Base-by-base conservation (phyloP, 2,113 vertebrate genomes). In the Ptilorrhoa leucosticta region DNA sequence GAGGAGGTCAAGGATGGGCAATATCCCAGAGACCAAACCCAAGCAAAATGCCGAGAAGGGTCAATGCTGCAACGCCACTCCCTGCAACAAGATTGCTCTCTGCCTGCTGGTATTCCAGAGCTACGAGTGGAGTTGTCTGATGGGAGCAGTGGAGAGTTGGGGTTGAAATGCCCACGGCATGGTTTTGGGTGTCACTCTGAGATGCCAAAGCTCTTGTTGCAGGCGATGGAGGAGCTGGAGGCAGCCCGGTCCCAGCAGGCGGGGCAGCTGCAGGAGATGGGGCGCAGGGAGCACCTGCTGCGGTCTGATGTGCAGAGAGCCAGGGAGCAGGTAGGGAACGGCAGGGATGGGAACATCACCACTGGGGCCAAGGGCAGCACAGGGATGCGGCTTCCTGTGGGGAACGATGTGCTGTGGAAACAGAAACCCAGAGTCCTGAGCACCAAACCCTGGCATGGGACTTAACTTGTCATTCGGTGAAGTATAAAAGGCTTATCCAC, bases 211-310 rank as follows among this genome's bases (percentile, higher is more conserved):
- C 85, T 95, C 28, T 90, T 11, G 0, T 94, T 93, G 90, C 96
- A 99, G 98, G 97, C 96, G 18, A 96, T 97, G 94, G 93, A 97
- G 82, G 96, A 97, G 72, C 95, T 98, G 87, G 89, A 92, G 54
- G 89, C 95, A 15, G 96, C 97, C 54, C 76, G 97, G 23, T 95
- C 94, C 88, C 98, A 53, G 96, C 96, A 97, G 75, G 95, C 79
- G 3, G 95, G 93, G 76, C 98, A 98, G 93, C 96, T 98, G 61
- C 97, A 70, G 94, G 98, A 98, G 96, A 95, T 97, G 97, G 96
- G 84, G 53, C 95, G 48, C 95, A 96, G 96, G 93, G 97, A 98
- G 83, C 82, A 35, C 37, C 97, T 97, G 92, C 95, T 97, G 91
- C 79, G 63, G 51, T 85, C 80, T 2, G 96, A 97, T 10, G 9